A percentile compares a stretch with the other conserved stretches of the same genome.
Conservation (phyloP, 2,797 vertebrate species). For the Halcyon chelicuti region DNA sequence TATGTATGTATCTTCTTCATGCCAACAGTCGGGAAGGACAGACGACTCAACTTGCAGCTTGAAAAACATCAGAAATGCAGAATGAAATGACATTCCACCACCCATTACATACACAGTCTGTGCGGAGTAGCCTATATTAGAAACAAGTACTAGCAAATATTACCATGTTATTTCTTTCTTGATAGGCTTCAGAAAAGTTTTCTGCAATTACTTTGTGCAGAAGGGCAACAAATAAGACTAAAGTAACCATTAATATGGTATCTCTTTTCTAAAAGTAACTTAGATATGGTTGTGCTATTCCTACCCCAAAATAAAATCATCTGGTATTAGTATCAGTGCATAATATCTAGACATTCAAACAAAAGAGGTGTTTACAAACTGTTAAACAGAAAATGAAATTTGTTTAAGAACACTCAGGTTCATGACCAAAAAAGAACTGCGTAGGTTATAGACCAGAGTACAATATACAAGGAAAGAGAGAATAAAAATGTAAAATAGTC, state of each 20-base stretch:
- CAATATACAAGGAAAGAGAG: not conserved
- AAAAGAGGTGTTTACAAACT: not conserved
- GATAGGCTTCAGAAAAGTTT: not conserved
- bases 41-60: slow-evolving; percentile 21
- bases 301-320: not conserved
- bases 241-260: not conserved
- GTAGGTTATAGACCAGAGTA: not conserved
- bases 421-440: not conserved
- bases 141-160: not conserved
- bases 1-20: not conserved
- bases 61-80: slow-evolving; percentile 8
- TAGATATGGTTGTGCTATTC: not conserved
- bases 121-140: not conserved
- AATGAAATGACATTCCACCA: not conserved
- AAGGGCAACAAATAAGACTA: not conserved
- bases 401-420: not conserved
- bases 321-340: not conserved
- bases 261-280: not conserved
- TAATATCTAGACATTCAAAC: not conserved
- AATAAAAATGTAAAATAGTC: not conserved
- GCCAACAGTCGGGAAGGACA: not conserved
- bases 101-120: not conserved
- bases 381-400: not conserved
- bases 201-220: not conserved
- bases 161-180: not conserved